Conservation (phyloP, 2,113 vertebrate species). For the Eulemur macaco region DNA sequence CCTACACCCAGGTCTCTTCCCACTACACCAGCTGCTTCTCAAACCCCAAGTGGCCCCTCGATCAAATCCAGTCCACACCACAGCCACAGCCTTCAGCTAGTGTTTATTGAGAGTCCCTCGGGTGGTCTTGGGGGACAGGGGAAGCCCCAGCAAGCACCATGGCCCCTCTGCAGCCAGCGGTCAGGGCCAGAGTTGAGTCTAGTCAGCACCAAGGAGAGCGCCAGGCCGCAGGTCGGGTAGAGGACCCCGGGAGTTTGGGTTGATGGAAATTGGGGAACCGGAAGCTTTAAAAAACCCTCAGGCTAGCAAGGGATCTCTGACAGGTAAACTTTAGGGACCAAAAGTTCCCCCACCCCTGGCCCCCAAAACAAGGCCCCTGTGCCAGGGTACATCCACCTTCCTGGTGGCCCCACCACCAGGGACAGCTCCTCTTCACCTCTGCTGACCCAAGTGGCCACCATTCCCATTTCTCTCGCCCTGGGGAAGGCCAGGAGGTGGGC, state of each 20-base stretch:
- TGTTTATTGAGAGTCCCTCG: constrained; percentile 26
- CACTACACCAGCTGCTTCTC: not conserved
- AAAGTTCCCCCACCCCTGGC: not conserved
- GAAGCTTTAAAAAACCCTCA: not conserved
- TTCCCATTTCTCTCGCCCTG: not conserved
- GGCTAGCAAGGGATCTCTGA: not conserved
- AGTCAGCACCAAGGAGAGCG: constrained; percentile 68
- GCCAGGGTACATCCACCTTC: not conserved
- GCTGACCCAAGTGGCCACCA: not conserved
- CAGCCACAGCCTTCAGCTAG: not conserved
- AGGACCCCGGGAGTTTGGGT: not conserved
- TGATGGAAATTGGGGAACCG: not conserved
- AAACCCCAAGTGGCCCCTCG: rapidly evolving
- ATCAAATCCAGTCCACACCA: not conserved
- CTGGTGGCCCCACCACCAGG: not conserved
- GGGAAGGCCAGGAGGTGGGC: not conserved
- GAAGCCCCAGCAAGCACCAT: constrained; percentile 38
- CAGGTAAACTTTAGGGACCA: not conserved
- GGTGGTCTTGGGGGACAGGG: not conserved
- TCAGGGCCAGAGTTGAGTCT: not conserved
- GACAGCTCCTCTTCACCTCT: not conserved
- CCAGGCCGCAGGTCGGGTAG: rapidly evolving
- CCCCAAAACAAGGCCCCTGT: not conserved
- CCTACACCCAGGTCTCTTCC: not conserved
- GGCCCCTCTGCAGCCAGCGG: not conserved